Conservation (phyloP, 1,140 invertebrate genomes). For the Eubasilissa regina region DNA sequence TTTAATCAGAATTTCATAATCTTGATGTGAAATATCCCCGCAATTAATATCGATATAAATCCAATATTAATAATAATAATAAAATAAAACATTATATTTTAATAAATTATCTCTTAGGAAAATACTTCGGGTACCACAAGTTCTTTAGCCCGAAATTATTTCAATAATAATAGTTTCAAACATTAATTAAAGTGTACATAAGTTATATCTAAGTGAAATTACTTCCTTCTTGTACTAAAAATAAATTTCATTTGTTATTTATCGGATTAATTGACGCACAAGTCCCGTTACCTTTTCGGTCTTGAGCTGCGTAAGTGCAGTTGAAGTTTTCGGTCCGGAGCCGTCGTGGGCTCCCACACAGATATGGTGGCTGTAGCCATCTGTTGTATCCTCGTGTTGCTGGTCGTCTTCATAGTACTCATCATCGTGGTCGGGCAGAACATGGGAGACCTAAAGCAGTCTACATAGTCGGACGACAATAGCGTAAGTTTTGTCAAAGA, state of each 20-base stretch:
- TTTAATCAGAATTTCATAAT: too few relatives aligned
- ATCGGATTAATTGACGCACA: too few relatives aligned
- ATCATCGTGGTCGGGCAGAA: conserved; percentile 84
- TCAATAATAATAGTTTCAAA: too few relatives aligned
- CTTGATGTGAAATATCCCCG: too few relatives aligned
- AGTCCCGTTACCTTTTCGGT: neutral
- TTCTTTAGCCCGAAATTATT: too few relatives aligned
- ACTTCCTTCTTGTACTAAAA: neutral
- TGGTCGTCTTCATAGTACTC: conserved; percentile 84
- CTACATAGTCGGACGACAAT: conserved; percentile 54
- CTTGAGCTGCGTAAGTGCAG: neutral
- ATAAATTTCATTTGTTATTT: too few relatives aligned
- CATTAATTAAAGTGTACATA: too few relatives aligned
- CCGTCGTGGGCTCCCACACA: conserved; percentile 72
- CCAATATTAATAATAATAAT: too few relatives aligned
- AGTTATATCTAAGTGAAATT: neutral
- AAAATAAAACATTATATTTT: too few relatives aligned
- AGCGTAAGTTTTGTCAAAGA: conserved; percentile 5
- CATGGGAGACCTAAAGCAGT: conserved; percentile 75
- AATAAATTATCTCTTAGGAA: too few relatives aligned
- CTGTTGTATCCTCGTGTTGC: conserved; percentile 82
- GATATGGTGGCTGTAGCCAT: conserved; percentile 85
- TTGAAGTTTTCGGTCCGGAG: conserved; percentile 40
- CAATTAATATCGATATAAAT: too few relatives aligned
- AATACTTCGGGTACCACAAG: too few relatives aligned